Conservation (phyloP, 2,113 vertebrate genomes). For the Tragelaphus strepsiceros region DNA sequence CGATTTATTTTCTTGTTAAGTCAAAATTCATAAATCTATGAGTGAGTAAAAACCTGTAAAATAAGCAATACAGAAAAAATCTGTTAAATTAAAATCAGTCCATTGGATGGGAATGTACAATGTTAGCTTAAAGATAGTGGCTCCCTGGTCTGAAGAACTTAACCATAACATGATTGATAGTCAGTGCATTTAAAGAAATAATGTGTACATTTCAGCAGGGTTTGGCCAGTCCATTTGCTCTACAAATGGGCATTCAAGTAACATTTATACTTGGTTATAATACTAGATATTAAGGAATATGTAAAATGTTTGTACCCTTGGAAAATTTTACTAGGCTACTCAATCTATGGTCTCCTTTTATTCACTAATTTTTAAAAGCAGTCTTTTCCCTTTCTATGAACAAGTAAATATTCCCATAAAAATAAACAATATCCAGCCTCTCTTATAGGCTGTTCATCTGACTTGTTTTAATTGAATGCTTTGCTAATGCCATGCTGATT, state of each 20-base stretch:
- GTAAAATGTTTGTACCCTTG: neutral
- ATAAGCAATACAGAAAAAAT: neutral
- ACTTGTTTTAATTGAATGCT: neutral
- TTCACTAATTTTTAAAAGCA: neutral
- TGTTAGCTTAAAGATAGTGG: neutral
- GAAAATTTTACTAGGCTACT: neutral
- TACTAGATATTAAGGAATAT: neutral
- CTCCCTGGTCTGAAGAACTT: neutral
- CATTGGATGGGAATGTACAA: neutral
- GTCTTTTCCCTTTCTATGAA: neutral
- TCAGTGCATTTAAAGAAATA: neutral
- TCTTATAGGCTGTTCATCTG: neutral
- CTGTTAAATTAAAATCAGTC: constrained; percentile 17
- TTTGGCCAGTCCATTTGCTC: neutral
- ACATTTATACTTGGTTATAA: neutral
- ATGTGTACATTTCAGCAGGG: neutral
- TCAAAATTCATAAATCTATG: constrained; percentile 19
- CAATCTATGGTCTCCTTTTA: neutral
- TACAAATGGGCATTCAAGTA: neutral
- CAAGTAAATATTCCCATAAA: neutral
- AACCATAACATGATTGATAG: neutral
- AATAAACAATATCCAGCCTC: neutral
- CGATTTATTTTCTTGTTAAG: neutral
- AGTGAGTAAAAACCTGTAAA: neutral
- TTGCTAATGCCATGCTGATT: neutral